Percentiles rank a stretch among this genome's conserved stretches.
Conservation (phyloP, 2,797 vertebrate genomes). For the Argentina silus region DNA sequence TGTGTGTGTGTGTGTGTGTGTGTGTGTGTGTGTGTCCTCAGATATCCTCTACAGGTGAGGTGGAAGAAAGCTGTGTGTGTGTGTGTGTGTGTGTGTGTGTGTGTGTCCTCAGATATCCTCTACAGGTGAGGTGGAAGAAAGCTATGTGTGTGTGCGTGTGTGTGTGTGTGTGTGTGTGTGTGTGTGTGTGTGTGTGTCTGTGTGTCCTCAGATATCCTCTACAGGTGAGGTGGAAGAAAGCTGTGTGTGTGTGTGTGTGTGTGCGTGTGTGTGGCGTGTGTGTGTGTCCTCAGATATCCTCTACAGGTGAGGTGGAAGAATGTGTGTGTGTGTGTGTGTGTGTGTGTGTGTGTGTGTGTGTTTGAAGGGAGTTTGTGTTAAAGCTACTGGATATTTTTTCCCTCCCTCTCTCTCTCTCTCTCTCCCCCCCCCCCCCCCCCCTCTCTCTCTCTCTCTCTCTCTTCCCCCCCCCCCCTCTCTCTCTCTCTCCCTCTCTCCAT, state of each 20-base stretch:
- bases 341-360: not conserved
- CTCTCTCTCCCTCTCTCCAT: not conserved
- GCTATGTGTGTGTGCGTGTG: not conserved
- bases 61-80: too few relatives aligned
- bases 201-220: too few relatives aligned
- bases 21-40: too few relatives aligned
- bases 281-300: not conserved
- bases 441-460: too few relatives aligned
- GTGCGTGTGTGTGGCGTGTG: not conserved
- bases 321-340: constrained; percentile 10
- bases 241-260: too few relatives aligned
- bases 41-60: too few relatives aligned
- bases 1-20: too few relatives aligned
- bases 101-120: not conserved
- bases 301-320: not conserved
- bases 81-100: too few relatives aligned
- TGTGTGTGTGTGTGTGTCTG: too few relatives aligned
- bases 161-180: constrained; percentile 8
- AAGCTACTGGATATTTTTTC: constrained; percentile 22
- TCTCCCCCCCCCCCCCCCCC: too few relatives aligned
- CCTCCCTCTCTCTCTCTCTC: not conserved
- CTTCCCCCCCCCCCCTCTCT: constrained; percentile 30
- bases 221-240: not conserved
- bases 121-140: not conserved
- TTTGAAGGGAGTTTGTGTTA: constrained; percentile 6